Percentiles rank a stretch among this genome's conserved stretches.
Conservation (phyloP, 30 jellyfish, hydroid and myxozoan genomes). For the Cassiopea andromeda region DNA sequence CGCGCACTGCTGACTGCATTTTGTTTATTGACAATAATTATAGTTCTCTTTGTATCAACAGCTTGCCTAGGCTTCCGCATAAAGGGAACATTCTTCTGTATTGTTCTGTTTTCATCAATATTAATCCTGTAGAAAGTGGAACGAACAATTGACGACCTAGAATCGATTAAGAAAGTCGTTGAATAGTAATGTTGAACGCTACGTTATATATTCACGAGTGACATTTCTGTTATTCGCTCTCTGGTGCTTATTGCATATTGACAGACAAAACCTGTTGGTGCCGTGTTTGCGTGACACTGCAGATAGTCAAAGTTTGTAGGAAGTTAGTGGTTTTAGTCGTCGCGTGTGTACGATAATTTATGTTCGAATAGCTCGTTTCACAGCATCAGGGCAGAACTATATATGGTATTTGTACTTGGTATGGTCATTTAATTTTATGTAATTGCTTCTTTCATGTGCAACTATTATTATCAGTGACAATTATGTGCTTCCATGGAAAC, state of each 20-base stretch:
- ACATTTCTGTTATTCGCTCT: constrained; percentile 20
- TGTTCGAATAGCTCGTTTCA: too few species aligned
- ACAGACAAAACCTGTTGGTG: neutral
- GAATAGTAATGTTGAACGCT: constrained; percentile 19
- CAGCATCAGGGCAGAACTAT: too few species aligned
- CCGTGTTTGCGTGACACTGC: neutral
- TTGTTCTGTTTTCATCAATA: constrained; percentile 9
- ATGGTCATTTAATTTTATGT: too few species aligned
- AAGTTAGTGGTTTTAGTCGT: neutral
- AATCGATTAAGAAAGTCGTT: constrained; percentile 11
- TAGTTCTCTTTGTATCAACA: constrained; percentile 7
- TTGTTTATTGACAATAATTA: neutral
- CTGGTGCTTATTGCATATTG: neutral
- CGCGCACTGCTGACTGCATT: neutral
- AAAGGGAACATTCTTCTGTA: constrained; percentile 6
- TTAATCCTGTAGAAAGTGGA: constrained; percentile 4
- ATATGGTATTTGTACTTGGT: too few species aligned
- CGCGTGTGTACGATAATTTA: neutral
- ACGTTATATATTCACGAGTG: constrained; percentile 4
- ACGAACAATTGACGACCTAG: constrained; percentile 6
- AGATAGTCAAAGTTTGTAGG: neutral
- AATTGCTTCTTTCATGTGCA: too few species aligned
- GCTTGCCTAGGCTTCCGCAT: constrained; percentile 17
- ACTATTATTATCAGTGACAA: neutral
- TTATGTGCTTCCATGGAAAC: constrained; percentile 9